Conservation (phyloP, 1,140 invertebrate species). For the Sycophaga agraensis region DNA sequence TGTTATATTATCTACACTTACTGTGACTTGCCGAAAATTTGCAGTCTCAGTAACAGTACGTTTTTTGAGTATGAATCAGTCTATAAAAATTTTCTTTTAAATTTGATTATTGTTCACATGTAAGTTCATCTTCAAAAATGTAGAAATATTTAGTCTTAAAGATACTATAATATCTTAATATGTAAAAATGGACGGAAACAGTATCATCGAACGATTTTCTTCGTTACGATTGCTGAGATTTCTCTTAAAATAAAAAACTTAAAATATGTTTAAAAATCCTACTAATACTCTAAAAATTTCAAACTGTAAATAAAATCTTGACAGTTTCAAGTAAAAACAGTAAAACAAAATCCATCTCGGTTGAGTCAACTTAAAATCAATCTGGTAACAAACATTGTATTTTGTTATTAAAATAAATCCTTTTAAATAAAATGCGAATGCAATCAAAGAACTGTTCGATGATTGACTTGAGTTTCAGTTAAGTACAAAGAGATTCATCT, state of each 20-base stretch:
- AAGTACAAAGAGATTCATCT: slow-evolving; percentile 8
- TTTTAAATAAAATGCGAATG: neutral
- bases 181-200: slow-evolving; percentile 25
- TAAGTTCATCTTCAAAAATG: too few species aligned
- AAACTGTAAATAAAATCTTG: too few species aligned
- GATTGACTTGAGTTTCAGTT: slow-evolving; percentile 17
- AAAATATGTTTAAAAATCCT: neutral
- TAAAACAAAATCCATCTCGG: slow-evolving; percentile 1
- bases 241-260: neutral
- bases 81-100: slow-evolving; percentile 7
- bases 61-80: slow-evolving; percentile 20
- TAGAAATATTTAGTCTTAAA: too few species aligned
- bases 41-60: slow-evolving; percentile 2
- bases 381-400: slow-evolving; percentile 12
- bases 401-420: slow-evolving; percentile 3
- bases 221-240: slow-evolving; percentile 1
- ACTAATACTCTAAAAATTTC: neutral
- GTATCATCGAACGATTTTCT: slow-evolving; percentile 1
- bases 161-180: slow-evolving; percentile 4
- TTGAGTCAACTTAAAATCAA: neutral
- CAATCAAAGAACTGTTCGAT: slow-evolving; percentile 12
- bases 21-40: slow-evolving; percentile 8
- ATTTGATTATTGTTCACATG: slow-evolving; percentile 13
- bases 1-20: slow-evolving; percentile 3
- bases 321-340: neutral